These are phyloP conservation scores for Folsomia candida DNA, from an alignment of 2,888 invertebrate species.

Conservation along the genomic window DNA sequence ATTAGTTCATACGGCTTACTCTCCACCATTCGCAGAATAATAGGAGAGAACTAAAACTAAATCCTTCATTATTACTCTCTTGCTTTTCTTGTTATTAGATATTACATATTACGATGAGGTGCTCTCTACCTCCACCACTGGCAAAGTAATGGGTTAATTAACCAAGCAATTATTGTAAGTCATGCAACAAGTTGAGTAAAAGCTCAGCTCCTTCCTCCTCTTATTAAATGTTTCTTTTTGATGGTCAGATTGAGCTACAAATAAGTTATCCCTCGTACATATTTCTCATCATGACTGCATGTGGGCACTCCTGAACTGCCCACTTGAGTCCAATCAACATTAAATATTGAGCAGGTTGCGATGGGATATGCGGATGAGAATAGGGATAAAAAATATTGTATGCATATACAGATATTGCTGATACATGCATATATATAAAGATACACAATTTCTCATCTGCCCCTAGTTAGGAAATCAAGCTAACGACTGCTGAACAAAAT, in stretches of 20 bases:
- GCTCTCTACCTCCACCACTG: slow-evolving; percentile 13
- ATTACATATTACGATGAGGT: too few relatives aligned
- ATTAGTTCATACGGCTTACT: slow-evolving; percentile 37
- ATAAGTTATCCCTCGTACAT: not conserved
- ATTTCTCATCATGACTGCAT: not conserved
- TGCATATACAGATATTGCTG: not conserved
- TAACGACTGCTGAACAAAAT: slow-evolving; percentile 2
- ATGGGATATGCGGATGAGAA: too few relatives aligned
- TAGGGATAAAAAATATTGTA: too few relatives aligned
- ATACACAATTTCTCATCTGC: not conserved
- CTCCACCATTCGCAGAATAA: not conserved
- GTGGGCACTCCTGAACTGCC: too few relatives aligned
- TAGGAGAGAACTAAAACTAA: too few relatives aligned
- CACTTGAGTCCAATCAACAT: not conserved
- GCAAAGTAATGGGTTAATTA: slow-evolving; percentile 50
- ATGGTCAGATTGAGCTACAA: not conserved
- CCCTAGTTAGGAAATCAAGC: slow-evolving; percentile 1
- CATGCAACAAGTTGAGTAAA: slow-evolving; percentile 46
- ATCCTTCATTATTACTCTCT: too few relatives aligned
- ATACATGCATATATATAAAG: not conserved
- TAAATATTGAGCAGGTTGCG: not conserved
- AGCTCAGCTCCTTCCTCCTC: not conserved
- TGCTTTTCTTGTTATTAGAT: too few relatives aligned
- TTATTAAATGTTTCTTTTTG: not conserved
- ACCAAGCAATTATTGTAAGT: slow-evolving; percentile 49